These are phyloP conservation scores for Petaurus breviceps DNA, from an alignment of 2,113 vertebrate genomes.

Conservation along the genomic window DNA sequence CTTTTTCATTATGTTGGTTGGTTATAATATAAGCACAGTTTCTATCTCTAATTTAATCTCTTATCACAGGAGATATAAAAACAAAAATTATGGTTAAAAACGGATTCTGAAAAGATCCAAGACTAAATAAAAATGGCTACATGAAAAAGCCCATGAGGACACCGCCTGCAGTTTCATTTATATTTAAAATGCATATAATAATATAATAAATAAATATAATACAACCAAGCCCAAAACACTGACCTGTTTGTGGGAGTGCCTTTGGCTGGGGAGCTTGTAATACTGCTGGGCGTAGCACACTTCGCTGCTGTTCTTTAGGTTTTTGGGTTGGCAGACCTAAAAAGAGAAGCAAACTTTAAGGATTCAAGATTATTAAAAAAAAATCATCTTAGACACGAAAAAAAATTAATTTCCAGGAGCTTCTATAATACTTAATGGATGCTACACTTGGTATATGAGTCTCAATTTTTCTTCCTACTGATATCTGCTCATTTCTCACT, in stretches of 20 bases:
- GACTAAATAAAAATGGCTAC: background rate
- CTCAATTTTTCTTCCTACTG: background rate
- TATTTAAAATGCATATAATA: background rate
- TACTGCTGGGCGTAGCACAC: constrained; percentile 96
- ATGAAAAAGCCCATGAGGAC: background rate
- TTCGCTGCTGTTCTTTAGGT: constrained; percentile 97
- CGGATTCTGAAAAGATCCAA: background rate
- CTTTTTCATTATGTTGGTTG: background rate
- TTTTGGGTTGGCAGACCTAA: constrained; percentile 97
- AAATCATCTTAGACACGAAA: background rate
- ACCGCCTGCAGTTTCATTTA: background rate
- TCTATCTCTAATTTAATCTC: background rate
- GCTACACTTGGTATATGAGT: background rate
- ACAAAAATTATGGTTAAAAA: too few relatives aligned
- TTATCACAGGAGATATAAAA: background rate
- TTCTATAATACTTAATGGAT: background rate
- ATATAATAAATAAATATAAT: background rate
- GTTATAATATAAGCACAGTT: background rate
- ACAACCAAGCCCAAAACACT: constrained; percentile 67
- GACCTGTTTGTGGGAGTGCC: constrained; percentile 91
- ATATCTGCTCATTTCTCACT: background rate
- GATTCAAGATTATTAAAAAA: background rate
- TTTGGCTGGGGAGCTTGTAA: constrained; percentile 94
- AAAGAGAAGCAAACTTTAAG: constrained; percentile 59
- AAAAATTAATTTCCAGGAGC: background rate